phyloP scores from a whole-genome alignment of 2,113 vertebrate species.

The Chaetodon auriga region DNA sequence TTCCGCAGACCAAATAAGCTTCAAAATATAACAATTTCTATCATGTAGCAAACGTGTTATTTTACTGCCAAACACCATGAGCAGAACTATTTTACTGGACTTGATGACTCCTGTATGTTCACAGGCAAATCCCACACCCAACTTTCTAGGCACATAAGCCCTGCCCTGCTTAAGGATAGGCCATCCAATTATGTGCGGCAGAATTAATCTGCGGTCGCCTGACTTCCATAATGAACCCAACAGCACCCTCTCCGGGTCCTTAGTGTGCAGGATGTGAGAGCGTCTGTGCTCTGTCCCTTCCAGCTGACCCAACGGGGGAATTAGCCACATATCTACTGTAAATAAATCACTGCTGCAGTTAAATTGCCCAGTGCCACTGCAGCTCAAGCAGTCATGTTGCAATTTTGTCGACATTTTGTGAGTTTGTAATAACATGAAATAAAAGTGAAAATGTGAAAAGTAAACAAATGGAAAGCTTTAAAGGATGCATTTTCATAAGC shows the following conservation, averaged over 20 bases:
- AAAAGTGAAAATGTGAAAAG: slow-evolving; percentile 26
- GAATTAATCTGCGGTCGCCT: slow-evolving; percentile 67
- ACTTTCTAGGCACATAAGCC: slow-evolving; percentile 58
- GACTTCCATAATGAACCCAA: slow-evolving; percentile 76
- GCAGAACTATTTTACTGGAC: not conserved
- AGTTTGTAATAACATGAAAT: not conserved
- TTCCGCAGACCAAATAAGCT: not conserved
- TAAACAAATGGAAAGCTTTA: not conserved
- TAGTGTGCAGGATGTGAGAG: slow-evolving; percentile 35
- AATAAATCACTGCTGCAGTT: slow-evolving; percentile 46
- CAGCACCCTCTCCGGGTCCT: slow-evolving; percentile 78
- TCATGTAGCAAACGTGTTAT: not conserved
- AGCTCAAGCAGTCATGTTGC: slow-evolving; percentile 13
- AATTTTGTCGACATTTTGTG: slow-evolving; percentile 25
- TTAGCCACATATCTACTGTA: slow-evolving; percentile 45
- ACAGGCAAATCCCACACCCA: slow-evolving; percentile 53
- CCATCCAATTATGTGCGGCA: slow-evolving; percentile 70
- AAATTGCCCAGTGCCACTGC: slow-evolving; percentile 28
- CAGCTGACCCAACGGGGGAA: slow-evolving; percentile 45
- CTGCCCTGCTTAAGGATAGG: slow-evolving; percentile 63
- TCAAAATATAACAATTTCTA: not conserved
- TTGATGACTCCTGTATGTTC: slow-evolving; percentile 29
- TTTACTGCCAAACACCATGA: not conserved
- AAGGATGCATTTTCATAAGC: slow-evolving; percentile 41
- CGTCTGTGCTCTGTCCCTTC: slow-evolving; percentile 20